Percentiles rank a stretch among this genome's conserved stretches.
Conservation (phyloP, 2,888 invertebrate genomes). For the Cancer borealis region DNA sequence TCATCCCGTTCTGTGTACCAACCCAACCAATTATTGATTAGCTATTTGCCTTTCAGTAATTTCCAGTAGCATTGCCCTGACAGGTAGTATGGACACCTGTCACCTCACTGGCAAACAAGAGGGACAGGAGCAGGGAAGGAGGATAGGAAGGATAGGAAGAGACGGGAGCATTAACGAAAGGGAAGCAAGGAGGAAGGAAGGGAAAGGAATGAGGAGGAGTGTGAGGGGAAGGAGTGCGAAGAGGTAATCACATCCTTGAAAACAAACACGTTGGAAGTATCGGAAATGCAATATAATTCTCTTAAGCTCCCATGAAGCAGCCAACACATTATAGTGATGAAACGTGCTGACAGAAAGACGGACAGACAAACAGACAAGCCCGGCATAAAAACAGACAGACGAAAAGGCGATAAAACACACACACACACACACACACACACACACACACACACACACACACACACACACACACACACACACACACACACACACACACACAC, state of each 20-base stretch:
- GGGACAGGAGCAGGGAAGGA: background rate
- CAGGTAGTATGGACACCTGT: background rate
- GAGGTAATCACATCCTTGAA: background rate
- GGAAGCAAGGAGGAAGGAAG: background rate
- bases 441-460: background rate
- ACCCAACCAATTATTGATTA: background rate
- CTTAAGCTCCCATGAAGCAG: background rate
- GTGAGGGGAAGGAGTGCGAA: background rate
- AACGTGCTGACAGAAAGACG: background rate
- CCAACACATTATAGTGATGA: background rate
- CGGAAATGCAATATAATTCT: background rate
- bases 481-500: background rate
- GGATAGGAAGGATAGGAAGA: background rate
- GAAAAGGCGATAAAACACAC: background rate
- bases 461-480: background rate
- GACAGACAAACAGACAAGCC: background rate
- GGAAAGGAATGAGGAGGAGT: background rate
- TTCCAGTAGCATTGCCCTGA: background rate
- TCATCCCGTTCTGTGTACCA: background rate
- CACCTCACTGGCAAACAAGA: background rate
- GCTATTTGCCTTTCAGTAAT: background rate
- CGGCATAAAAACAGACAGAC: background rate
- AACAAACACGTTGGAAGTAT: background rate
- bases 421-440: constrained; percentile 6
- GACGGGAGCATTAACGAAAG: background rate